A percentile compares a stretch with the other conserved stretches of the same genome.
Conservation (phyloP, 2,113 vertebrate species). For the Mastomys coucha region DNA sequence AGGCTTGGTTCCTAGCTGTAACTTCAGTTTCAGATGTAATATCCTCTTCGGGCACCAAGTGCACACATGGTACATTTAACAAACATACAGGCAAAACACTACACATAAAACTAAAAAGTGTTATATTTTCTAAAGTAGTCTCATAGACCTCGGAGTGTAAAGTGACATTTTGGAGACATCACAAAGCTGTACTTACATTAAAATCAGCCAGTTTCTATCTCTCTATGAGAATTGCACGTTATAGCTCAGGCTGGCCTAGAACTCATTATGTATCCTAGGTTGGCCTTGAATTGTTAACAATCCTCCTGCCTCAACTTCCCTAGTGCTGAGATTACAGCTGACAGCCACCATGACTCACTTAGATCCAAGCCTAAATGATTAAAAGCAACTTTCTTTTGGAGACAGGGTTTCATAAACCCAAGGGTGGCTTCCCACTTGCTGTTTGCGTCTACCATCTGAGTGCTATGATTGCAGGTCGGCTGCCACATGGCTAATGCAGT, state of each 20-base stretch:
- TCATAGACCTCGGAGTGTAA: background rate
- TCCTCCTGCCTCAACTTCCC: background rate
- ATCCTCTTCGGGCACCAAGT: background rate
- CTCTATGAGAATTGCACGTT: no score
- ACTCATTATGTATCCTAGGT: background rate
- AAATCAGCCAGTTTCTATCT: background rate
- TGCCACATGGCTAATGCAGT: background rate
- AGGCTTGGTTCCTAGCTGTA: background rate
- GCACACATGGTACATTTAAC: background rate
- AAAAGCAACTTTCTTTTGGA: background rate
- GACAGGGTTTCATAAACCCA: background rate
- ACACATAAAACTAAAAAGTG: conserved; percentile 8
- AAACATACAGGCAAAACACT: background rate
- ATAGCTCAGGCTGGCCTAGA: background rate
- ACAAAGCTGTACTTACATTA: background rate
- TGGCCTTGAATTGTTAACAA: background rate
- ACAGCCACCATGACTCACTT: background rate
- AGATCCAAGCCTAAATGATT: conserved; percentile 12
- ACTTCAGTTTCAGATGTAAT: background rate
- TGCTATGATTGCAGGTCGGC: background rate
- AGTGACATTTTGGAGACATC: conserved; percentile 4
- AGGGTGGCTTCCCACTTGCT: no score
- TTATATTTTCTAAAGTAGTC: background rate
- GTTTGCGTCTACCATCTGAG: background rate
- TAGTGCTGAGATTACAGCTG: background rate